Conservation (phyloP, 1,140 invertebrate species). For the Drosophila kikkawai region DNA sequence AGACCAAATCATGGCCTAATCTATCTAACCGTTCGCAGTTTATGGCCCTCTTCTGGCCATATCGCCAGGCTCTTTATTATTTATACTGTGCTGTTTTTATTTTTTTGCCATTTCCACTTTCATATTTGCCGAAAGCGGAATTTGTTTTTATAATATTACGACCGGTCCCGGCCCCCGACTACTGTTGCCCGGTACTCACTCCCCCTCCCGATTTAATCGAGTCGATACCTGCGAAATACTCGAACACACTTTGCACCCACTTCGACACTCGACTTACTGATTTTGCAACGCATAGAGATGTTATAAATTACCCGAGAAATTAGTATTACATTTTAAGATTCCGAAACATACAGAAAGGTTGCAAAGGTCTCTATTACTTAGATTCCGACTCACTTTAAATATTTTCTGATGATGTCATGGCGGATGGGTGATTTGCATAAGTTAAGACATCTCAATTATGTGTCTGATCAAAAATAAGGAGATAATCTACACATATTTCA, state of each 20-base stretch:
- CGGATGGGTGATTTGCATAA: not conserved
- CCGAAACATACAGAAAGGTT: too few species aligned
- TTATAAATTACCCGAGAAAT: slow-evolving; percentile 48
- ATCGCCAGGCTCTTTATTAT: slow-evolving; percentile 68
- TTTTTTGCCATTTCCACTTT: slow-evolving; percentile 56
- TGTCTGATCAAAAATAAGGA: not conserved
- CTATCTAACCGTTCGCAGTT: slow-evolving; percentile 65
- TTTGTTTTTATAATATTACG: slow-evolving; percentile 67
- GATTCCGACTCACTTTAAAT: not conserved
- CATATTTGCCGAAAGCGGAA: slow-evolving; percentile 78
- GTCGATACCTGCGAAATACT: slow-evolving; percentile 28
- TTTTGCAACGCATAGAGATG: slow-evolving; percentile 17
- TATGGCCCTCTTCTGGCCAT: slow-evolving; percentile 75
- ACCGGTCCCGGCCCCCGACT: slow-evolving; percentile 32
- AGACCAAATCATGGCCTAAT: slow-evolving; percentile 81
- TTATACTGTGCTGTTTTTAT: slow-evolving; percentile 63
- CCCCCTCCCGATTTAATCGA: slow-evolving; percentile 38
- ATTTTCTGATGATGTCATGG: not conserved
- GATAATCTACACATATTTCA: not conserved
- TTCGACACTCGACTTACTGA: slow-evolving; percentile 10
- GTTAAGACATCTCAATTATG: not conserved
- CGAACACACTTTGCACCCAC: slow-evolving; percentile 24
- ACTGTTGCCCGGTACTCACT: slow-evolving; percentile 34
- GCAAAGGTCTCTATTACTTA: not conserved
- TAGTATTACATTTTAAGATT: not conserved